Conservation (phyloP, 2,888 invertebrate species). For the Odontocerum albicorne region DNA sequence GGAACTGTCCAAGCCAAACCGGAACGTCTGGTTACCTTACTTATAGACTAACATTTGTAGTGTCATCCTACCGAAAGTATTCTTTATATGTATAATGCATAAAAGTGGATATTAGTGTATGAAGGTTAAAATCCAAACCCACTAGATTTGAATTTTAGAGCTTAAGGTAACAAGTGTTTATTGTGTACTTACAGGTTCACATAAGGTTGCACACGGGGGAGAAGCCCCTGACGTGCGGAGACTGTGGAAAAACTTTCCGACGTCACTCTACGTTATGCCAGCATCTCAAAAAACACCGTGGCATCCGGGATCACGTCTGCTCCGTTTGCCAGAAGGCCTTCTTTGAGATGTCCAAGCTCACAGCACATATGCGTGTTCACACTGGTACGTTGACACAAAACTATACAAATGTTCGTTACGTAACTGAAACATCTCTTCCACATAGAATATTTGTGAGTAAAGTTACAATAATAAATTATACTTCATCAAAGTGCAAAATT, state of each 20-base stretch:
- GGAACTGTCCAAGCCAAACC: not conserved
- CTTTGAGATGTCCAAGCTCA: constrained; percentile 57
- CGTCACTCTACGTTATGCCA: constrained; percentile 57
- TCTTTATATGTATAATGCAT: no score
- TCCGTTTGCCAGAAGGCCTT: constrained; percentile 52
- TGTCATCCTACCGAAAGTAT: no score
- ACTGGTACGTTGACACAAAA: constrained; percentile 52
- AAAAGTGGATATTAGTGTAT: no score
- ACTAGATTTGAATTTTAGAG: no score
- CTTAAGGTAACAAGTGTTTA: no score
- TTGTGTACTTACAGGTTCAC: constrained; percentile 47
- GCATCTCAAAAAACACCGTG: constrained; percentile 58
- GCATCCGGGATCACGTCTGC: constrained; percentile 56
- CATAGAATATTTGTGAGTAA: no score
- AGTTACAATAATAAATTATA: no score
- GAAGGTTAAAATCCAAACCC: no score
- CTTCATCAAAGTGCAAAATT: no score
- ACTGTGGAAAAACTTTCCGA: constrained; percentile 56
- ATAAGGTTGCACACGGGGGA: constrained; percentile 57
- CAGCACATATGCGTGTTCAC: constrained; percentile 56
- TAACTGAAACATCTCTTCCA: no score
- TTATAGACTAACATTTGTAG: no score
- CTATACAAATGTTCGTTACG: no score
- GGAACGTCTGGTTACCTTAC: not conserved
- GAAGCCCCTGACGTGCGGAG: constrained; percentile 54